phyloP scores from a whole-genome alignment of 2,888 invertebrate genomes.

The Diogma glabrata region DNA sequence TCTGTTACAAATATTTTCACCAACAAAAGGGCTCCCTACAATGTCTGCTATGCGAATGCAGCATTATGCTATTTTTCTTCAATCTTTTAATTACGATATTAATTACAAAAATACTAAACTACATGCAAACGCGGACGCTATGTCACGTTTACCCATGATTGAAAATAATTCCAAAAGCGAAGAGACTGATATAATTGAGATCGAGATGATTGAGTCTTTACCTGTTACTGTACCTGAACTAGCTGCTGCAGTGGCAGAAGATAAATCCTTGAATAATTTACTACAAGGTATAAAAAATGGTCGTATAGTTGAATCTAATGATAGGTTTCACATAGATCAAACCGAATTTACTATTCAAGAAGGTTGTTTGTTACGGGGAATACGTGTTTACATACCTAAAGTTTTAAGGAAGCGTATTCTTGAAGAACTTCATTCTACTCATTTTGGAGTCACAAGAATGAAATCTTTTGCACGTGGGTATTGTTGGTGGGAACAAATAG shows the following conservation, averaged over 20 bases:
- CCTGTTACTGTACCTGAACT: background rate
- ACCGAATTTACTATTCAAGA: constrained; percentile 17
- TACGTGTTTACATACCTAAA: constrained; percentile 13
- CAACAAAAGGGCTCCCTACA: constrained; percentile 22
- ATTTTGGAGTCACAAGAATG: constrained; percentile 12
- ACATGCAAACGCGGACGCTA: background rate
- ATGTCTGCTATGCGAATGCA: constrained; percentile 23
- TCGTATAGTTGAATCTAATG: background rate
- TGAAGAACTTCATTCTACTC: background rate
- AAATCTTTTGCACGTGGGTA: constrained; percentile 19
- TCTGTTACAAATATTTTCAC: constrained; percentile 22
- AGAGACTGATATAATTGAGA: background rate
- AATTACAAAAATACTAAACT: background rate
- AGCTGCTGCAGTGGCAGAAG: too few relatives aligned
- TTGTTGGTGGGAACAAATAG: constrained; percentile 21
- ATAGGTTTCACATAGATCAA: background rate
- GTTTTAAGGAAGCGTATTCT: too few relatives aligned
- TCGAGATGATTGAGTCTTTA: background rate
- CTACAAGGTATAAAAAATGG: background rate
- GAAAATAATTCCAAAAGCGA: background rate
- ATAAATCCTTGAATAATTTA: too few relatives aligned
- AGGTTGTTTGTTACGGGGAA: constrained; percentile 13
- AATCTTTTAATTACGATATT: background rate
- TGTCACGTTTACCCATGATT: background rate
- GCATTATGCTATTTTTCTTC: background rate